Evolutionary conservation across 1,140 invertebrate genomes (phyloP).

Genomic region (Teleogryllus occipitalis): DNA sequence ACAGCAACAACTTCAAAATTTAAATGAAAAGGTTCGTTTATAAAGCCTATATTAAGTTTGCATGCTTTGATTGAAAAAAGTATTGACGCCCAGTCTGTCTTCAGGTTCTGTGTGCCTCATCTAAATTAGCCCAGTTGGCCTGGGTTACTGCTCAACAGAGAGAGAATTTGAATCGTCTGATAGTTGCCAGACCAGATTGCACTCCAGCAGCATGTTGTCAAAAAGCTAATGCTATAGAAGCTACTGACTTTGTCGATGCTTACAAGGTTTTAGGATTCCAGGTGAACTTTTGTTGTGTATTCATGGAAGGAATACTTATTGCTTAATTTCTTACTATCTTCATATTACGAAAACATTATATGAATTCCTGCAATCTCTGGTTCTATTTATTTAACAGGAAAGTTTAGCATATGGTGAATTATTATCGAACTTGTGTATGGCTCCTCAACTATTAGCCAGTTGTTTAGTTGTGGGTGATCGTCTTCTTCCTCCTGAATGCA

Average conservation of each 20-base stretch:
- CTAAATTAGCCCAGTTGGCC: conserved; percentile 63
- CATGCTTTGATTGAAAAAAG: neutral
- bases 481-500: conserved; percentile 45
- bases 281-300: conserved; percentile 34
- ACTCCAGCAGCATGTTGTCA: conserved; percentile 66
- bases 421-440: conserved; percentile 64
- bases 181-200: conserved; percentile 63
- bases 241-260: conserved; percentile 76
- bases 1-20: conserved; percentile 56
- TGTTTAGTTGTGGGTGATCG: conserved; percentile 73
- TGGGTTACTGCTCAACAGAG: conserved; percentile 87
- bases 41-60: neutral
- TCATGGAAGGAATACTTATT: neutral
- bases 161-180: conserved; percentile 70
- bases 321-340: neutral
- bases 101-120: conserved; percentile 51
- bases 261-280: conserved; percentile 77
- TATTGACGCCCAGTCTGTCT: conserved; percentile 20
- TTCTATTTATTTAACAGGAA: conserved; percentile 45
- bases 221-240: conserved; percentile 66
- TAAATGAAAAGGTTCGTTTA: conserved; percentile 61
- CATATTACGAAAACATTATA: neutral
- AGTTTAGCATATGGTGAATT: conserved; percentile 69
- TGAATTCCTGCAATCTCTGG: conserved; percentile 16
- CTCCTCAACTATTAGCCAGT: conserved; percentile 69